phyloP scores from a whole-genome alignment of 1,140 invertebrate genomes.

The Drosophila sproati region DNA sequence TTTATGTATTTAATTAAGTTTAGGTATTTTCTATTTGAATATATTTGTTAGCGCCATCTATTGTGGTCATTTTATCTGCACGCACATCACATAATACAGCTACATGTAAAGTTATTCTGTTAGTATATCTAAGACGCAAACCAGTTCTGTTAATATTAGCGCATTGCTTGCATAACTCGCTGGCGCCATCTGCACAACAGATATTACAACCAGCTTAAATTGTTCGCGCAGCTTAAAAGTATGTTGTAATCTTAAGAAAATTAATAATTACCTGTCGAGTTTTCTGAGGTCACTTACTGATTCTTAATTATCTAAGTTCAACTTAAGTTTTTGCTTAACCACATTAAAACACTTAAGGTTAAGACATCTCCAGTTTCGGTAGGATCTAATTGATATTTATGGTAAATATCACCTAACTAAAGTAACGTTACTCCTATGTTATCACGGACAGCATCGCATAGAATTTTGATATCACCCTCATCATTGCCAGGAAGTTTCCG shows the following conservation, averaged over 20 bases:
- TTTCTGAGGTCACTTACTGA: too few species aligned
- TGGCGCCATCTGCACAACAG: slow-evolving; percentile 29
- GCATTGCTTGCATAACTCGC: background rate
- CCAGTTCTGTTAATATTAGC: background rate
- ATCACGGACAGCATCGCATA: too few species aligned
- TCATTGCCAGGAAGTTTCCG: too few species aligned
- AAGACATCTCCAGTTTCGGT: too few species aligned
- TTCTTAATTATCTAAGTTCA: too few species aligned
- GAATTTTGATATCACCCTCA: too few species aligned
- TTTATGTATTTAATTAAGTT: background rate
- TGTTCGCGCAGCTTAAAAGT: slow-evolving; percentile 31
- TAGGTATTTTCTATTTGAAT: background rate
- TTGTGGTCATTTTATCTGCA: background rate
- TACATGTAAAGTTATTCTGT: background rate
- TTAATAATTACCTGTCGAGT: too few species aligned
- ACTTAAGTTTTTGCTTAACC: too few species aligned
- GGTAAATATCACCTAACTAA: too few species aligned
- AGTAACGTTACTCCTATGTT: too few species aligned
- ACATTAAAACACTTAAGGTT: too few species aligned
- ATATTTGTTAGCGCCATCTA: slow-evolving; percentile 21
- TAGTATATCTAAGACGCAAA: slow-evolving; percentile 11
- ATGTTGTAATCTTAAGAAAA: background rate
- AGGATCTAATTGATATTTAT: too few species aligned
- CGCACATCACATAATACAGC: background rate
- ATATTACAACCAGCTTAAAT: background rate